Evolutionary conservation across 1,140 invertebrate species (phyloP).

Genomic region (Drosophila erecta): DNA sequence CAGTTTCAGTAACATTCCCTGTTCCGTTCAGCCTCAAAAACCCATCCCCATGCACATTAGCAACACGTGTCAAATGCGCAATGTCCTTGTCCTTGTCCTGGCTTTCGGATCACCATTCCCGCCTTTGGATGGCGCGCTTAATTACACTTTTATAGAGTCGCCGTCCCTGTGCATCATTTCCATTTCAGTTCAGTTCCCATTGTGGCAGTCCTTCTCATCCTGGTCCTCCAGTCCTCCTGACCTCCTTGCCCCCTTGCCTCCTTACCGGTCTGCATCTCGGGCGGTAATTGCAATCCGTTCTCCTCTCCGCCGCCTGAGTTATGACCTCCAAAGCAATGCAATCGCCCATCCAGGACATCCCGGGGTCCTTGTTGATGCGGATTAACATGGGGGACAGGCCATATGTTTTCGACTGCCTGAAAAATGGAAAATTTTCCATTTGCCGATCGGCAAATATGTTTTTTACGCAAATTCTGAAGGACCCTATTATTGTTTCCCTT

Average conservation of each 20-base stretch:
- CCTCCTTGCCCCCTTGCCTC: too few relatives aligned
- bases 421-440: conserved; percentile 43
- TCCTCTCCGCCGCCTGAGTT: conserved; percentile 66
- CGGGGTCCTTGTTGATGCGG: conserved; percentile 14
- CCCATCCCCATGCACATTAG: conserved; percentile 52
- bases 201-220: conserved; percentile 5
- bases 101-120: conserved; percentile 9
- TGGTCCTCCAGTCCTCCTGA: neutral
- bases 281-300: conserved; percentile 59
- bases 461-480: conserved; percentile 13
- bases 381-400: neutral
- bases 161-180: conserved; percentile 19
- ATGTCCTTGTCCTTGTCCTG: conserved; percentile 11
- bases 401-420: conserved; percentile 25
- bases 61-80: conserved; percentile 71
- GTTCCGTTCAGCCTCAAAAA: neutral
- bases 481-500: neutral
- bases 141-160: conserved; percentile 79
- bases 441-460: conserved; percentile 21
- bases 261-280: conserved; percentile 1
- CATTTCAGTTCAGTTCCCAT: conserved; percentile 27
- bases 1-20: neutral
- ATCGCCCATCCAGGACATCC: conserved; percentile 25
- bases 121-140: conserved; percentile 56
- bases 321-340: conserved; percentile 66